Conservation (phyloP, 2,888 invertebrate species). For the Leptarthrus brevirostris region DNA sequence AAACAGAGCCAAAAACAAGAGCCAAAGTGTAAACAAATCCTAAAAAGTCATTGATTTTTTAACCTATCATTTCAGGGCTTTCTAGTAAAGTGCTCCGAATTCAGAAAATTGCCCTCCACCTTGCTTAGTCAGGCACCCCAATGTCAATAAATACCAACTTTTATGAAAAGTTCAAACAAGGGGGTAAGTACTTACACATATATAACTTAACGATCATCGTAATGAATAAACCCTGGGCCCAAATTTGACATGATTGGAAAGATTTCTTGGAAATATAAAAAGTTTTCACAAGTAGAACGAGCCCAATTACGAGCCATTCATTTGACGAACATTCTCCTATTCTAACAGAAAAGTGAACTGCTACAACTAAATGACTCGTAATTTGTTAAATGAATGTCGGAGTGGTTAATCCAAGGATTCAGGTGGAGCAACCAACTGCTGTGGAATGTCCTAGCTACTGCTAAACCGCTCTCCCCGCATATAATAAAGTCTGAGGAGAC, state of each 20-base stretch:
- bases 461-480: neutral
- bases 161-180: slow-evolving; percentile 46
- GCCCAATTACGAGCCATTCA: slow-evolving; percentile 40
- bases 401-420: slow-evolving; percentile 17
- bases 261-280: slow-evolving; percentile 20
- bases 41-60: slow-evolving; percentile 35
- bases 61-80: neutral
- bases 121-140: no score
- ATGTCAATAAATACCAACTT: slow-evolving; percentile 40
- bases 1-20: neutral
- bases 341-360: slow-evolving; percentile 21
- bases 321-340: slow-evolving; percentile 28
- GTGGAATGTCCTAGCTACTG: slow-evolving; percentile 23
- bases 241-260: slow-evolving; percentile 21
- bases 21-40: slow-evolving; percentile 36
- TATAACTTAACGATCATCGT: neutral
- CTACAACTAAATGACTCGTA: slow-evolving; percentile 35
- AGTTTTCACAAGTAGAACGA: slow-evolving; percentile 8
- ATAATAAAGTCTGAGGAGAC: neutral
- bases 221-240: neutral
- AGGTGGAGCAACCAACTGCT: slow-evolving; percentile 31
- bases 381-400: slow-evolving; percentile 45
- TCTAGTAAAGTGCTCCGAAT: neutral
- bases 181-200: neutral
- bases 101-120: neutral